Percentiles rank a stretch among this genome's conserved stretches.
phyloP scores from a whole-genome alignment of 1,140 invertebrate species.

The Helicoverpa armigera region DNA sequence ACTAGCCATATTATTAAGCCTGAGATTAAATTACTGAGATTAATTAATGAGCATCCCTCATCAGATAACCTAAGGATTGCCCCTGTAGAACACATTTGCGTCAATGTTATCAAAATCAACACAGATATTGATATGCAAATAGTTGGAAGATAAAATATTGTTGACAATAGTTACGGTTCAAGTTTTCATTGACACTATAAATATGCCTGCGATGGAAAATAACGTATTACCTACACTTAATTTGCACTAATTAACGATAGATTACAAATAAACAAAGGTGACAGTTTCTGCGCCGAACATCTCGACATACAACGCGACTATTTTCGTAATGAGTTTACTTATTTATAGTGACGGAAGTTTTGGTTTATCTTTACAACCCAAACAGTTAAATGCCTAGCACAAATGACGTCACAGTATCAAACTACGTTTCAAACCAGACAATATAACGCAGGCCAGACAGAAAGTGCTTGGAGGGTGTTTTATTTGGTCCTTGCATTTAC shows the following conservation, averaged over 20 bases:
- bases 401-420: conserved; percentile 7
- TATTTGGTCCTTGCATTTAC: conserved; percentile 70
- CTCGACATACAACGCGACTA: neutral
- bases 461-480: conserved; percentile 55
- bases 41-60: conserved; percentile 59
- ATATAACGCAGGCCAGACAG: conserved; percentile 46
- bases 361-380: conserved; percentile 2
- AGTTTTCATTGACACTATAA: conserved; percentile 71
- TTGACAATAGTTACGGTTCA: conserved; percentile 66
- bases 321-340: neutral
- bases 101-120: conserved; percentile 66
- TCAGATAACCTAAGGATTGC: conserved; percentile 70
- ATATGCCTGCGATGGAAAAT: conserved; percentile 57
- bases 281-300: neutral
- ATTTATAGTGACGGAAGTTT: conserved; percentile 1
- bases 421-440: conserved; percentile 24
- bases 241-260: conserved; percentile 13
- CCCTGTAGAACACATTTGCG: conserved; percentile 67
- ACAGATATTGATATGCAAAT: conserved; percentile 42
- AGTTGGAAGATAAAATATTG: conserved; percentile 62
- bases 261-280: neutral
- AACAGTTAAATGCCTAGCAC: conserved; percentile 11
- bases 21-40: conserved; percentile 43
- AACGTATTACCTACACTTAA: conserved; percentile 48
- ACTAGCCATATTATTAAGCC: conserved; percentile 17